Conservation (phyloP, 2,113 vertebrate species). For the Varanus komodoensis region DNA sequence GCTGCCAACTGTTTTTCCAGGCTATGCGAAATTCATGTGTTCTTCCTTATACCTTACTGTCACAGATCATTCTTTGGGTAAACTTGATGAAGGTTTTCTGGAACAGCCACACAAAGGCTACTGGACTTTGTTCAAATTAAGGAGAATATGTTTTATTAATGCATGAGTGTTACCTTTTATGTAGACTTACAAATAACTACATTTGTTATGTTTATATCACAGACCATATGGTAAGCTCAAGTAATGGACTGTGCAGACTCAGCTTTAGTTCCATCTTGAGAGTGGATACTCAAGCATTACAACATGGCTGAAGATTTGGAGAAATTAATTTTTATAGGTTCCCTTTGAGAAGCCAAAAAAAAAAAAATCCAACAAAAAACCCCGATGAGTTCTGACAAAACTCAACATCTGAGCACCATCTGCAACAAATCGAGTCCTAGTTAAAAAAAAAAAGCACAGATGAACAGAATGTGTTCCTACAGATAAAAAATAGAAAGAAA, state of each 20-base stretch:
- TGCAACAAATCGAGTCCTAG: not conserved
- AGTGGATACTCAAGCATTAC: not conserved
- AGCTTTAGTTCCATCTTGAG: not conserved
- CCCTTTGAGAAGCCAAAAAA: conserved; percentile 1
- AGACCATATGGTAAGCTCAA: conserved; percentile 5
- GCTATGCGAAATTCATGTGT: not conserved
- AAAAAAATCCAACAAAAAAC: too few species aligned
- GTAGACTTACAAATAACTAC: conserved; percentile 5
- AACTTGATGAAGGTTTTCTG: not conserved
- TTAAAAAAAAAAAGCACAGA: not conserved
- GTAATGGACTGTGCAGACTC: not conserved
- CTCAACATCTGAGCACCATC: conserved; percentile 11
- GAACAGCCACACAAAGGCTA: not conserved
- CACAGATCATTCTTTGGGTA: not conserved
- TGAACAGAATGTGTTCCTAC: not conserved
- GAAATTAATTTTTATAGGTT: conserved; percentile 5
- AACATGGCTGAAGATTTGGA: not conserved
- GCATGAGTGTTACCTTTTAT: not conserved
- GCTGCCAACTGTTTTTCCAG: conserved; percentile 2
- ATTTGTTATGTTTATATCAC: conserved; percentile 17
- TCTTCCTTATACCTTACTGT: not conserved
- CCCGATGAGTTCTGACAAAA: not conserved
- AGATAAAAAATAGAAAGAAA: not conserved
- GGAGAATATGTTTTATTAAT: conserved; percentile 27
- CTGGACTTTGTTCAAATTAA: conserved; percentile 28